Percentiles rank a stretch among this genome's conserved stretches.
These are phyloP conservation scores for Sylvia borin DNA, from an alignment of 2,797 vertebrate genomes.

Conservation along the genomic window DNA sequence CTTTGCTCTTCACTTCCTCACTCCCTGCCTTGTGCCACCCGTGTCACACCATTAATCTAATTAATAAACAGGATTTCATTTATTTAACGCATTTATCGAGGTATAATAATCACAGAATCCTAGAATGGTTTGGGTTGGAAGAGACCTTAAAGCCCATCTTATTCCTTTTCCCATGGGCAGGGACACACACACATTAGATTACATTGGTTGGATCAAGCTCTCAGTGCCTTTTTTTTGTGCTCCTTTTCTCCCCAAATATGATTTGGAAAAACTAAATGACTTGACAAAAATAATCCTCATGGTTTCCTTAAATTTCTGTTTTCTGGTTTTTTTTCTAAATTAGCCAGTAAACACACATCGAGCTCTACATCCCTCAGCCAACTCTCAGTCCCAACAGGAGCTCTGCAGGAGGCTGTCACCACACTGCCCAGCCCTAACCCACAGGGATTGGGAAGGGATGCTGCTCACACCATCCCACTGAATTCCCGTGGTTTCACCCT, in stretches of 20 bases:
- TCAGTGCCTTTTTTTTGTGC: neutral
- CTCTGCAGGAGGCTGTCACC: neutral
- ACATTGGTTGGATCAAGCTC: neutral
- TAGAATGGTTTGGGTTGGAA: neutral
- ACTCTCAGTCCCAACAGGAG: fast-evolving
- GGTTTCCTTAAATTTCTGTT: neutral
- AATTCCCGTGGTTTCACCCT: neutral
- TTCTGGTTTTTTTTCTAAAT: neutral
- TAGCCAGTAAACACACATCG: neutral
- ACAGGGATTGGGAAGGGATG: neutral
- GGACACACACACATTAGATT: neutral
- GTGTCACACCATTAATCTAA: fast-evolving
- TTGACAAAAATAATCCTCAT: neutral
- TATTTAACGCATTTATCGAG: neutral
- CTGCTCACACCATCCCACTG: neutral
- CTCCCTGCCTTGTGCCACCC: fast-evolving
- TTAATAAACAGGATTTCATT: neutral
- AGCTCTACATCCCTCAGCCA: neutral
- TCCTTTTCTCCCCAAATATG: neutral
- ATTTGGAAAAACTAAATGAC: neutral
- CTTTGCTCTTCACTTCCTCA: fast-evolving
- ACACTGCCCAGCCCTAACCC: neutral
- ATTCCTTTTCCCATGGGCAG: neutral
- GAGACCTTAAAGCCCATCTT: neutral
- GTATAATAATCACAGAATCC: fast-evolving